Conservation (phyloP, 1,140 invertebrate genomes). For the Antheraea pernyi region DNA sequence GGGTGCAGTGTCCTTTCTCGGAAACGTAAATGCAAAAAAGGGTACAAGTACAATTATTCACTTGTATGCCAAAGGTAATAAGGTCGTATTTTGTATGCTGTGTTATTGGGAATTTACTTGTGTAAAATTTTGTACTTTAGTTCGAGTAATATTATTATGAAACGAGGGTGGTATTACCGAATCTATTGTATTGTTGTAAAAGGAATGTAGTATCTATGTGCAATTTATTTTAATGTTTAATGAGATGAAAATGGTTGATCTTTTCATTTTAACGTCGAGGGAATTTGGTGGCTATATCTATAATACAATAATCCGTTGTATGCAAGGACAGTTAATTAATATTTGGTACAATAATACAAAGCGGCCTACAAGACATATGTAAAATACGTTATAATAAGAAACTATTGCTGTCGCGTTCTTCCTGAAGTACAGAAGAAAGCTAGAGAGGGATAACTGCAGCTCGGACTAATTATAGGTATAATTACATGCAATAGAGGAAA, state of each 20-base stretch:
- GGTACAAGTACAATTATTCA: background rate
- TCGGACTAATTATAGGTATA: no score
- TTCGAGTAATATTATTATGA: background rate
- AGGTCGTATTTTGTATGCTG: background rate
- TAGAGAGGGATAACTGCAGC: no score
- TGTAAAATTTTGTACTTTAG: background rate
- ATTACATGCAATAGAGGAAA: no score
- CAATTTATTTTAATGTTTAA: no score
- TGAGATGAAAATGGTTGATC: background rate
- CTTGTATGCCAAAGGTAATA: constrained; percentile 15
- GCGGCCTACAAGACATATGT: no score
- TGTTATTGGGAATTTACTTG: background rate
- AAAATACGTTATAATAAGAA: no score
- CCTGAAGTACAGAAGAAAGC: no score
- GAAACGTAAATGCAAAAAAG: constrained; percentile 44
- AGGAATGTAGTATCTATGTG: background rate
- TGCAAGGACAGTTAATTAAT: no score
- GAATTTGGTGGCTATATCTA: no score
- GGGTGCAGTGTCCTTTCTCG: constrained; percentile 40
- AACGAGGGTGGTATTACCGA: background rate
- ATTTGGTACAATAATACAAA: no score
- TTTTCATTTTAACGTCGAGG: background rate
- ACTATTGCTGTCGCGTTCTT: no score
- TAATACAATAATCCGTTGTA: no score
- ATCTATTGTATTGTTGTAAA: background rate